Evolutionary conservation across 2,797 vertebrate species (phyloP).

Genomic region (Furcifer pardalis): DNA sequence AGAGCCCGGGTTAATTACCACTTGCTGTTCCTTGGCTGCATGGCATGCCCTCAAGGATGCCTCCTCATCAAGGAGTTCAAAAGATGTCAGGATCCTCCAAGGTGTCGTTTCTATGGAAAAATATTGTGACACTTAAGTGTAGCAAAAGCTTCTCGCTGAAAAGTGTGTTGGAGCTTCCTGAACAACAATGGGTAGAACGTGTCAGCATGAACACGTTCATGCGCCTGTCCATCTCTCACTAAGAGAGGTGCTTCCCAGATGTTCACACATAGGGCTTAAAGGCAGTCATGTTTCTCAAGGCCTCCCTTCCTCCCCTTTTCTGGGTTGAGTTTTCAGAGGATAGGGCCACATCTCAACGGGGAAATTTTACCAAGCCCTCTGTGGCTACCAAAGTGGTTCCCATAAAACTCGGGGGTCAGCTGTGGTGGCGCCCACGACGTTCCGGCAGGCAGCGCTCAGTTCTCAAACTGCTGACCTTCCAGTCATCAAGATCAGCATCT

Average conservation of each 20-base stretch:
- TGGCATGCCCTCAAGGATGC: constrained; percentile 64
- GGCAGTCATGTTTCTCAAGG: no score
- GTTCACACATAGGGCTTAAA: no score
- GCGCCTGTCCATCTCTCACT: background rate
- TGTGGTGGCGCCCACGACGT: no score
- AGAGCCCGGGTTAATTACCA: constrained; percentile 60
- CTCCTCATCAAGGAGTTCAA: constrained; percentile 56
- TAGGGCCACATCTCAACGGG: background rate
- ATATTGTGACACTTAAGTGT: constrained; percentile 50
- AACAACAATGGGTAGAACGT: constrained; percentile 34
- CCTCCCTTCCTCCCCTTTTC: background rate
- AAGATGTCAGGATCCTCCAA: constrained; percentile 63
- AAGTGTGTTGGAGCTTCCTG: constrained; percentile 30
- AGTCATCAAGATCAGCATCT: no score
- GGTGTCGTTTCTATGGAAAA: constrained; percentile 41
- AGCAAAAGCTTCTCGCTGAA: constrained; percentile 28
- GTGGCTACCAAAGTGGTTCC: no score
- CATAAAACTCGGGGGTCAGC: no score
- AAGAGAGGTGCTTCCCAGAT: background rate
- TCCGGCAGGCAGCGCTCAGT: no score
- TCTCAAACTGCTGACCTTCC: no score
- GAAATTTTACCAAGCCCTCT: background rate
- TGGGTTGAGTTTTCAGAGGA: no score
- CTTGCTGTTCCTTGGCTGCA: constrained; percentile 57
- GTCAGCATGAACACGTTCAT: background rate